These are phyloP conservation scores for Panulirus ornatus DNA, from an alignment of 1,140 invertebrate species.

Conservation along the genomic window DNA sequence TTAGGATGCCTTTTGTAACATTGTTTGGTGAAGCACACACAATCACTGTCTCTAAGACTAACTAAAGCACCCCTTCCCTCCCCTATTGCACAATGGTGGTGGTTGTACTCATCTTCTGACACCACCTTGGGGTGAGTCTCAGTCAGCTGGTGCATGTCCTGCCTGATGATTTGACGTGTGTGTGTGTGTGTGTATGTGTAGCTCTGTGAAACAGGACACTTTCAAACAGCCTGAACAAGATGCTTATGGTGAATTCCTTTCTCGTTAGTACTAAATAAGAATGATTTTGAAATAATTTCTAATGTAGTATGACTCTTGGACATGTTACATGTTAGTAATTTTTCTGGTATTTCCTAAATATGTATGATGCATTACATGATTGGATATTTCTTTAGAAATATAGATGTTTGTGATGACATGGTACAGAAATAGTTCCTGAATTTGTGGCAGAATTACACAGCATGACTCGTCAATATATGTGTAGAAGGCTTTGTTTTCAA, in stretches of 20 bases:
- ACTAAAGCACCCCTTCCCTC: constrained; percentile 48
- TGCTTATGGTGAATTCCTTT: neutral
- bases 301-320: neutral
- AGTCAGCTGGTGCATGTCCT: constrained; percentile 34
- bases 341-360: too few relatives aligned
- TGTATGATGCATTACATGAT: too few relatives aligned
- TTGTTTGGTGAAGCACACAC: constrained; percentile 6
- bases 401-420: too few relatives aligned
- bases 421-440: too few relatives aligned
- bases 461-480: neutral
- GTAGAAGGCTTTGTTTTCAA: too few relatives aligned
- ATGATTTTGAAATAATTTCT: neutral
- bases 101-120: constrained; percentile 28
- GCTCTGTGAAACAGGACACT: neutral
- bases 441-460: too few relatives aligned
- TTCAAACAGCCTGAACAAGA: neutral
- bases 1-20: neutral
- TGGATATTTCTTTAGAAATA: too few relatives aligned
- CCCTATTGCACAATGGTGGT: constrained; percentile 43
- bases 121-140: constrained; percentile 35
- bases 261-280: neutral
- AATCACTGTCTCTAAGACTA: constrained; percentile 8
- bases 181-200: neutral
- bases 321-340: too few relatives aligned
- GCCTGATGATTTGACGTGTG: constrained; percentile 25